Evolutionary conservation across 2,888 invertebrate genomes (phyloP).

Genomic region (Rambutsinella grinnellia): DNA sequence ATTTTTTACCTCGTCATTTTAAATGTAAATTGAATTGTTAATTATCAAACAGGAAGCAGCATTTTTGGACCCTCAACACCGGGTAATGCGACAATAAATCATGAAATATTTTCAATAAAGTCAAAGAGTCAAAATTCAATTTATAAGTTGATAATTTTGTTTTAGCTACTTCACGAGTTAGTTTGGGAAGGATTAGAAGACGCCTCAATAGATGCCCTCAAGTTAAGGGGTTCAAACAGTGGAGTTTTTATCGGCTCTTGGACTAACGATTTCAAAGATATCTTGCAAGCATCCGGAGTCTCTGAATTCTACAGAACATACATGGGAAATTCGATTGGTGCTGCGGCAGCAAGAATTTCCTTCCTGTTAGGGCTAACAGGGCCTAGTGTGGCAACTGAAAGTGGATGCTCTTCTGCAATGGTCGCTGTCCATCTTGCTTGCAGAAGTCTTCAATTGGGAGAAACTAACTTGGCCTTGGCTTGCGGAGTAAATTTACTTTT

Average conservation of each 20-base stretch:
- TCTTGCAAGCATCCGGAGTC: conserved; percentile 13
- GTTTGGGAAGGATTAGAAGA: conserved; percentile 43
- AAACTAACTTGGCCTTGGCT: conserved; percentile 36
- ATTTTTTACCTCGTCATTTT: neutral
- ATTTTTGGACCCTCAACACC: conserved; percentile 35
- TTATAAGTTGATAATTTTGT: too few species aligned
- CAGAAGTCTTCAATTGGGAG: conserved; percentile 20
- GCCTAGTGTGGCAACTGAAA: conserved; percentile 36
- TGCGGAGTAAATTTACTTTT: conserved; percentile 45
- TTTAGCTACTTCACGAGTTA: conserved; percentile 27
- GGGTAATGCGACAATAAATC: too few species aligned
- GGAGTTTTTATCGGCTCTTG: conserved; percentile 36
- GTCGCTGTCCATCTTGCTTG: conserved; percentile 46
- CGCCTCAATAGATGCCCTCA: conserved; percentile 23
- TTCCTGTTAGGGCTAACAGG: conserved; percentile 44
- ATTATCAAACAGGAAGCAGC: neutral
- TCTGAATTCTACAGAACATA: conserved; percentile 39
- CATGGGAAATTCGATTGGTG: conserved; percentile 47
- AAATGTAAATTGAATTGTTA: neutral
- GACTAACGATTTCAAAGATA: conserved; percentile 45
- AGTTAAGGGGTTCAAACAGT: conserved; percentile 10
- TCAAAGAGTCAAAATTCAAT: too few species aligned
- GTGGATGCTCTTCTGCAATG: conserved; percentile 43
- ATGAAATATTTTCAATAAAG: too few species aligned
- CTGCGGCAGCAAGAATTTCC: conserved; percentile 43